Base-by-base conservation (phyloP, 2,888 invertebrate species). In the Philonicus albiceps region DNA sequence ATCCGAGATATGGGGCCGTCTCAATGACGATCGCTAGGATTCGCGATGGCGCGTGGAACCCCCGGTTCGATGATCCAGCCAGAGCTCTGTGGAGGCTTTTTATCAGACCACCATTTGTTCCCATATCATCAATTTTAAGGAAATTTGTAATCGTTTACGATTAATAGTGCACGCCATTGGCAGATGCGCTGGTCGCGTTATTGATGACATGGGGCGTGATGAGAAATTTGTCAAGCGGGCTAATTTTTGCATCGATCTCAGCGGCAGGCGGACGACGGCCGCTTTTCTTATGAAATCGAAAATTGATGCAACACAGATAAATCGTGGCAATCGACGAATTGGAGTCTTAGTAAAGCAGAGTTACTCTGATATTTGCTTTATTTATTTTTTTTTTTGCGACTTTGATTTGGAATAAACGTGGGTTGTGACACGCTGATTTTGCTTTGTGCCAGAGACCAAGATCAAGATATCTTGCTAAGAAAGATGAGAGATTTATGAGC, bases 81-180 rank as follows among this genome's bases (percentile, higher is more conserved):
- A 19, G 40, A n/a, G 72, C 27, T 43, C 72, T 40, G n/a, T n/a
- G 30, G 27, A 19, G 84, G 74, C 55, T 87, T 86, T 86, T 83
- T 43, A 84, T 86, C 80, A 76, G 76, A 76, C 83, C 49, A 75
- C 81, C 86, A 87, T 87, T 87, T 87, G 85, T 87, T 86, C 86
- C 76, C 86, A 87, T 87, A 86, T 86, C 86, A 87, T 86, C 87
- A 86, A 86, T 87, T 86, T 87, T 76, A 86, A 84, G 73, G 43
- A 81, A 76, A 87, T 87, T 86, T 87, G 86, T 87, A 87, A 87
- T 87, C 86, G 87, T 87, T 87, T 37, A 84, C 72, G 53, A 40
- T 83, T 83, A 37, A 43, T 83, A 37, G 40, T 73, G 11, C 5
- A 30, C 40, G 40, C 43, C 27, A 73, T 84, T 72, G 84, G 73